These are phyloP conservation scores for Poecilia picta DNA, from an alignment of 2,797 vertebrate species.

Conservation along the genomic window DNA sequence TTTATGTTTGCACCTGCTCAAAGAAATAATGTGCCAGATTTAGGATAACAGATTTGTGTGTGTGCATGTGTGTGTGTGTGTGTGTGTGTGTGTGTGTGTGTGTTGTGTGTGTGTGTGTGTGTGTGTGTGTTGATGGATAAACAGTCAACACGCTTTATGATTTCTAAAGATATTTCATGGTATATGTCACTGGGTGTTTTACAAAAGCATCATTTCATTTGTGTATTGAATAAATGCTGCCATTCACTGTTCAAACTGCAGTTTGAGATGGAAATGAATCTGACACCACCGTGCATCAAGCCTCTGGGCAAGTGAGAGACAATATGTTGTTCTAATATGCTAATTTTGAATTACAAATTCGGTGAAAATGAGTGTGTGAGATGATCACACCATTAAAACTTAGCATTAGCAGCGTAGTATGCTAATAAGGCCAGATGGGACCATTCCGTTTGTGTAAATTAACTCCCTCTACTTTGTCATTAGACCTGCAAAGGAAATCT, in stretches of 20 bases:
- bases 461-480: constrained; percentile 45
- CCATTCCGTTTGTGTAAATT: constrained; percentile 70
- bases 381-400: constrained; percentile 80
- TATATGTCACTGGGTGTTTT: neutral
- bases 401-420: constrained; percentile 74
- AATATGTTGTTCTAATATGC: constrained; percentile 79
- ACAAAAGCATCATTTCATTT: neutral
- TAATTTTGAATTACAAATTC: constrained; percentile 74
- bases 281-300: constrained; percentile 60
- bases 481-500: constrained; percentile 52
- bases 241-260: constrained; percentile 46
- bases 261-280: constrained; percentile 58
- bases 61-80: neutral
- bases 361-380: constrained; percentile 72
- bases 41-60: constrained; percentile 46
- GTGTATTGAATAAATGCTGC: constrained; percentile 22
- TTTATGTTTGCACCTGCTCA: constrained; percentile 70
- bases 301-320: constrained; percentile 66
- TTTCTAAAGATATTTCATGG: constrained; percentile 1
- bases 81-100: constrained; percentile 24
- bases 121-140: constrained; percentile 22
- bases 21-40: constrained; percentile 62
- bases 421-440: constrained; percentile 78
- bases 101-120: constrained; percentile 12
- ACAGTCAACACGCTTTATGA: constrained; percentile 13